phyloP scores from a whole-genome alignment of 2,113 vertebrate genomes.

The Leptosomus discolor region DNA sequence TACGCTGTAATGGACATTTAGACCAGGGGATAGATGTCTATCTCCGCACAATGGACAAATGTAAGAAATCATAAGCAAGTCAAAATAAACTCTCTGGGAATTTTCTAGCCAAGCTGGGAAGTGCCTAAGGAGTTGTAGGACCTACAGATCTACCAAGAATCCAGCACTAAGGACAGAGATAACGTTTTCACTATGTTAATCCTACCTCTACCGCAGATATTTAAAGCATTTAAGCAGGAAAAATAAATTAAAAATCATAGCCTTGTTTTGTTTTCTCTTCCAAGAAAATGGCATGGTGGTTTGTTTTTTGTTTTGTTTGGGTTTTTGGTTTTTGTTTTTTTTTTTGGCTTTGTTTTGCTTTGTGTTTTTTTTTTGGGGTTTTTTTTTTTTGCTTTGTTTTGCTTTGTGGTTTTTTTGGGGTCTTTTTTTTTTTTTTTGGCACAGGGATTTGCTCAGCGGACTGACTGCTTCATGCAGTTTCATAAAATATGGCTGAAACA shows the following conservation, averaged over 20 bases:
- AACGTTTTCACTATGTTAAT: neutral
- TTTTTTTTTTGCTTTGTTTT: no score
- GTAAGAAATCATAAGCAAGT: neutral
- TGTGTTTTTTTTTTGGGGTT: no score
- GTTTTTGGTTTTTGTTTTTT: no score
- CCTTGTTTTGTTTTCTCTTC: neutral
- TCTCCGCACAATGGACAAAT: neutral
- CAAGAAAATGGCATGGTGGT: neutral
- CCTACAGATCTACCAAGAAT: neutral
- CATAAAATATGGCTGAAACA: neutral
- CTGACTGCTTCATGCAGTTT: neutral
- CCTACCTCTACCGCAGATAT: rapidly evolving
- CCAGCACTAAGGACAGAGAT: neutral
- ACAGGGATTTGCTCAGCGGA: neutral
- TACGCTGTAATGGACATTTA: neutral
- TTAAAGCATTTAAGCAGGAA: neutral
- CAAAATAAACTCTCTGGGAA: neutral
- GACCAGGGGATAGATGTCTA: neutral
- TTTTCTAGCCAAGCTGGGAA: neutral
- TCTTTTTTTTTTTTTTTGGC: neutral
- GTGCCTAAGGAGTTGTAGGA: neutral
- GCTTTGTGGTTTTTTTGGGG: no score
- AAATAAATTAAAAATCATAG: neutral
- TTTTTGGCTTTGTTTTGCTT: no score
- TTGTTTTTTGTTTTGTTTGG: no score